phyloP scores from a whole-genome alignment of 2,888 invertebrate species.

The Amphiduros pacificus region DNA sequence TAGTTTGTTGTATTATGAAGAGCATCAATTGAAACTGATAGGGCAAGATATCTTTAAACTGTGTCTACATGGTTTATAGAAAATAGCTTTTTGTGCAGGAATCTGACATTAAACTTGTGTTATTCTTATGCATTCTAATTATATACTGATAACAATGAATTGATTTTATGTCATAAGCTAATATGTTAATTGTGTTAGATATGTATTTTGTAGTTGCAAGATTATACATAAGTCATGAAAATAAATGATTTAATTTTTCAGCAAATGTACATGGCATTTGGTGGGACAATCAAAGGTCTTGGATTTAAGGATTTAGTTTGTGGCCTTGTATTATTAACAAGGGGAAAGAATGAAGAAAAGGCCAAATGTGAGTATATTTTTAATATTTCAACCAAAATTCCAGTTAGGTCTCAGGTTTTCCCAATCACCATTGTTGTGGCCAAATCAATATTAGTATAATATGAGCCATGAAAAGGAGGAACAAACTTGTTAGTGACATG shows the following conservation, averaged over 20 bases:
- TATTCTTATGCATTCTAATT: too few species aligned
- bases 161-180: neutral
- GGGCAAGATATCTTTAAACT: neutral
- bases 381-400: too few species aligned
- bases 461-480: neutral
- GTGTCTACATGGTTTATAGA: neutral
- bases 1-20: too few species aligned
- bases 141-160: neutral
- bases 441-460: neutral
- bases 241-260: too few species aligned
- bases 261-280: conserved; percentile 81
- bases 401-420: too few species aligned
- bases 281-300: conserved; percentile 80
- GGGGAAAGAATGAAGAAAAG: conserved; percentile 83
- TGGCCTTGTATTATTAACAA: conserved; percentile 82
- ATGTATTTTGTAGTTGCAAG: too few species aligned
- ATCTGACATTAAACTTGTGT: too few species aligned
- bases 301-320: conserved; percentile 81
- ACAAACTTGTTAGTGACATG: too few species aligned
- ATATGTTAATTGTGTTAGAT: too few species aligned
- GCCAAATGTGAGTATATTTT: conserved; percentile 69
- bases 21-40: neutral
- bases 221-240: too few species aligned
- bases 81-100: too few species aligned
- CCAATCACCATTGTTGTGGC: too few species aligned